Evolutionary conservation across 2,797 vertebrate species (phyloP), one percentile per base, ranked within the genome.

Genomic region (Gadopsis bispinosus): DNA sequence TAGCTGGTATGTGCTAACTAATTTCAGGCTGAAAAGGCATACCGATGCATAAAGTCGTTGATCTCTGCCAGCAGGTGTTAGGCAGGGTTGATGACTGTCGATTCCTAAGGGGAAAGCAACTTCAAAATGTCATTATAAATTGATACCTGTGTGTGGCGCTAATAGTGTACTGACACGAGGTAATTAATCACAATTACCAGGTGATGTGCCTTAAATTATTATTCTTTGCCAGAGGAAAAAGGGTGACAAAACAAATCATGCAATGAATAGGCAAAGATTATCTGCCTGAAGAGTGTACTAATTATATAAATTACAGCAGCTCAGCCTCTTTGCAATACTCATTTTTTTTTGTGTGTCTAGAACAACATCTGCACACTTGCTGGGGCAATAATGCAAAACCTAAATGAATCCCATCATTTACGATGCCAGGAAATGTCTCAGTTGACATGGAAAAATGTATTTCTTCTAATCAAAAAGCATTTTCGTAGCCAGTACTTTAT

Each of bases 111-210:
- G 92, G 93, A 87, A 89, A 87, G 84, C 71, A 63, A 88, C 87
- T 81, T 88, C 83, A 71, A 88, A 90, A 91, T 91, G 88, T 77
- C 87, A 85, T 88, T 80, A 89, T 94, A 94, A 96, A 95, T 94
- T 89, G 90, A 95, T 95, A 95, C 93, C 93, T 94, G 91, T 91
- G 92, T 85, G 87, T 71, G 73, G 83, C 77, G 75, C 88, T 94
- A 94, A 94, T 86, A 92, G 87, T 77, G 84, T 63, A 85, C 87
- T 83, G 90, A 91, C 89, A 90, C 82, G 47, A 54, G 81, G 91
- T 93, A 93, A 95, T 96, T 94, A 92, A 95, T 96, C 95, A 95
- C 92, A 94, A 95, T 96, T 96, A 95, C 81, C 35, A 77, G 54
- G 74, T 89, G 93, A 94, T 93, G 80, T 91, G 88, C 79, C 73